phyloP scores from a whole-genome alignment of 2,888 invertebrate genomes.

The Spicauda simplicius region DNA sequence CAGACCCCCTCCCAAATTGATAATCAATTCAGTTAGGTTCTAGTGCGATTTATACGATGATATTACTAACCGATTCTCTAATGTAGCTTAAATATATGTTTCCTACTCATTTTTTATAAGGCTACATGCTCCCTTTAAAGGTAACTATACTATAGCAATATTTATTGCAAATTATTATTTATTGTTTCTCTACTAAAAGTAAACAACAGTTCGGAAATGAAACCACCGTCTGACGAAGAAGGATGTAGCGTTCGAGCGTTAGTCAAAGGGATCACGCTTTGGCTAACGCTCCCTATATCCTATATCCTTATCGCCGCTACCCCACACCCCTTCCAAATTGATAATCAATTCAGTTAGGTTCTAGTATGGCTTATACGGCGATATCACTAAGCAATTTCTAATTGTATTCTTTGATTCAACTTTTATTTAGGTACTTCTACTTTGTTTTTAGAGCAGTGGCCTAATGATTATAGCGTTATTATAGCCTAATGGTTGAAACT shows the following conservation, averaged over 20 bases:
- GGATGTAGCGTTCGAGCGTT: conserved; percentile 51
- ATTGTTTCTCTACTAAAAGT: conserved; percentile 62
- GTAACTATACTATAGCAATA: no score
- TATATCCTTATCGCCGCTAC: conserved; percentile 64
- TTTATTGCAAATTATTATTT: neutral
- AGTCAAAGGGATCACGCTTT: no score
- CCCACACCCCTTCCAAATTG: conserved; percentile 32
- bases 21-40: conserved; percentile 30
- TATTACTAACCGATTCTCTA: conserved; percentile 16
- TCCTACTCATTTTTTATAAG: no score
- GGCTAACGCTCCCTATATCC: conserved; percentile 61
- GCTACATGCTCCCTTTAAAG: no score
- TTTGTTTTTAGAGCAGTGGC: no score
- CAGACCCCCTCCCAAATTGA: conserved; percentile 32
- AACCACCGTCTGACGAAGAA: conserved; percentile 61
- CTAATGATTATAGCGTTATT: no score
- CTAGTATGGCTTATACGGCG: neutral
- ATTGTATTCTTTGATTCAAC: no score
- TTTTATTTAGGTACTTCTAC: no score
- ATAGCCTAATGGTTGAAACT: no score
- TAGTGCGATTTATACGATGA: neutral
- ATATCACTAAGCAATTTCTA: conserved; percentile 15
- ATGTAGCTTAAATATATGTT: neutral
- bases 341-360: conserved; percentile 30
- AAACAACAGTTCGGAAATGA: conserved; percentile 75